Evolutionary conservation across 37 sponge, comb jelly and placozoan species (phyloP), one percentile per base, ranked within the genome.

Genomic region (Theonella swinhoei): DNA sequence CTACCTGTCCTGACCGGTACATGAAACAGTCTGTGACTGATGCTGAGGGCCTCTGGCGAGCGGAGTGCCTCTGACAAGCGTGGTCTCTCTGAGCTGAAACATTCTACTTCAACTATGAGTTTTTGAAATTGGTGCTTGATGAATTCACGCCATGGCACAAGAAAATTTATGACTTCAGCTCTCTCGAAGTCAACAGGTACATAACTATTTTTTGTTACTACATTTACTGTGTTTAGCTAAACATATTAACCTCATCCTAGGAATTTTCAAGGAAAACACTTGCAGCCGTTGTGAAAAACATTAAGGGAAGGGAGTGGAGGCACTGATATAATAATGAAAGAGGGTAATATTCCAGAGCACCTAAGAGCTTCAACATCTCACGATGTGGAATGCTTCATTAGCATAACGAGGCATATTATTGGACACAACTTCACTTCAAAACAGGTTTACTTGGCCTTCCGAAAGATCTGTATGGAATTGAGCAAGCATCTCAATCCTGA

Each of bases 151-250:
- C 84, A 28, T 83, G 84, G 76, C 33, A 58, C 62, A 39, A 63
- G 72, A 28, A 34, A 9, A 4, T 38, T 7, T 70, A 62, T 60
- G 66, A 83, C 34, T 72, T 61, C 40, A 73, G 78, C 59, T 41
- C 70, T 26, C 71, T 85, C 24, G 70, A 85, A 41, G 85, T 85
- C n/a, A 85, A 85, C 69, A 65, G 80, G 80, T 80, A 62, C 23
- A 24, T 66, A 26, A 66, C 8, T n/a, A 66, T 58, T 19, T 20
- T 20, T 11, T 19, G 19, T 11, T 19, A 19, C 11, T 58, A 58
- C 60, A 58, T 58, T 20, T 58, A 58, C 11, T 58, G 11, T 58
- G 19, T 19, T 58, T 58, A 58, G 11, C 17, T 20, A 20, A 20
- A 58, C 60, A 11, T 19, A 58, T 20, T 58, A 58, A 58, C 19